phyloP scores from a whole-genome alignment of 2,888 invertebrate genomes.

The Tiliacea citrago region DNA sequence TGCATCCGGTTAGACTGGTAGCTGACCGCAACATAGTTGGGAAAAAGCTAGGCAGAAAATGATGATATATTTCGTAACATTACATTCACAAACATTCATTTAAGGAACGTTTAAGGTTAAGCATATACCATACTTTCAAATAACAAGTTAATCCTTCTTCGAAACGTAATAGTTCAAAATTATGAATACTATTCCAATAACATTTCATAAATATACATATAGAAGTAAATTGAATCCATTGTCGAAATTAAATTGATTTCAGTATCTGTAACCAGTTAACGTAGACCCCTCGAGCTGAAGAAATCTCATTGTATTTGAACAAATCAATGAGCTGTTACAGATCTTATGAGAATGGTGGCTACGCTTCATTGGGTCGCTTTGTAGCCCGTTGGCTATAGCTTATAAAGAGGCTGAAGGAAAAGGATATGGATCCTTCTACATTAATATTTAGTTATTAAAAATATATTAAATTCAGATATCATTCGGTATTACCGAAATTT shows the following conservation, averaged over 20 bases:
- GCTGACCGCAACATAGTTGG: no score
- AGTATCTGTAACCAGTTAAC: conserved; percentile 45
- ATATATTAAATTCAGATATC: background rate
- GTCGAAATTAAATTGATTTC: conserved; percentile 63
- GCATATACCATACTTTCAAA: no score
- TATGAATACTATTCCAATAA: conserved; percentile 25
- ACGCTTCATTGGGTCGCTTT: conserved; percentile 57
- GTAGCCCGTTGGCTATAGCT: conserved; percentile 37
- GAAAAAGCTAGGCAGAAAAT: no score
- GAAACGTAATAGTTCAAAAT: background rate
- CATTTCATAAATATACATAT: background rate
- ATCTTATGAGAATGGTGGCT: conserved; percentile 57
- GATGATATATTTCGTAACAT: no score
- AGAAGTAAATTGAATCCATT: conserved; percentile 50
- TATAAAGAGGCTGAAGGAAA: conserved; percentile 27
- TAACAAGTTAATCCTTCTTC: background rate
- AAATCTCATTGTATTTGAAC: conserved; percentile 53
- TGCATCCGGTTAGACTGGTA: no score
- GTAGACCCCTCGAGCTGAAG: conserved; percentile 48
- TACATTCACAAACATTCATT: no score
- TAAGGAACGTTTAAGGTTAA: no score
- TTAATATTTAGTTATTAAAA: conserved; percentile 6
- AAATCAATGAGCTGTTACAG: conserved; percentile 44
- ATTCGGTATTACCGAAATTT: no score
- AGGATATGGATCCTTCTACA: background rate